These are phyloP conservation scores for Damaliscus lunatus DNA, from an alignment of 2,113 vertebrate species.

Conservation along the genomic window DNA sequence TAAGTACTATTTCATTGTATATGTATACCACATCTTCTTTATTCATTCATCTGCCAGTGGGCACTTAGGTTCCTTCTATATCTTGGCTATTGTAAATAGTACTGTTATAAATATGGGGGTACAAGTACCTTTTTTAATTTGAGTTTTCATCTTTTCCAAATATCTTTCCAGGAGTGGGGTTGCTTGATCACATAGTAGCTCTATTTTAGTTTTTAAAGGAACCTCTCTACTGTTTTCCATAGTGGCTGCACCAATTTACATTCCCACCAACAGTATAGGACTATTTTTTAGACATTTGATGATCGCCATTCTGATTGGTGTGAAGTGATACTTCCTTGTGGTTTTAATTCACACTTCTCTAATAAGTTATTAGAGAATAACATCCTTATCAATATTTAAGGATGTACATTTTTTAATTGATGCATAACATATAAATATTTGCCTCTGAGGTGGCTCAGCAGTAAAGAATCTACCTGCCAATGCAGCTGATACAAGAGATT, in stretches of 20 bases:
- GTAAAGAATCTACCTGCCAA: background rate
- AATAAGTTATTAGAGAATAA: too few relatives aligned
- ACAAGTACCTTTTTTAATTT: background rate
- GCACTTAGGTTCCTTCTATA: background rate
- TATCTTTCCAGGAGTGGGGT: background rate
- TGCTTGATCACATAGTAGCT: background rate
- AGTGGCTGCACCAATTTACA: background rate
- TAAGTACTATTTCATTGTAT: background rate
- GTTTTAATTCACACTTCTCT: background rate
- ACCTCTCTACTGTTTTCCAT: background rate
- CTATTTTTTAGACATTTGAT: background rate
- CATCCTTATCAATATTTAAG: background rate
- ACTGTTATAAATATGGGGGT: background rate
- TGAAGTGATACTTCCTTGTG: background rate
- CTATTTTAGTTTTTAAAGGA: background rate
- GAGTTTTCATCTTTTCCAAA: background rate
- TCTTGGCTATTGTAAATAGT: background rate
- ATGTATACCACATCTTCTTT: background rate
- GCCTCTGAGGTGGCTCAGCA: background rate
- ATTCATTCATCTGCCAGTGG: background rate
- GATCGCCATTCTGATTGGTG: background rate
- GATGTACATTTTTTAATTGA: background rate
- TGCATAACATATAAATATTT: background rate
- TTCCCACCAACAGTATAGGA: background rate
- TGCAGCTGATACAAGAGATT: background rate